These are phyloP conservation scores for Amphipoea lucens DNA, from an alignment of 2,888 invertebrate species.

Conservation along the genomic window DNA sequence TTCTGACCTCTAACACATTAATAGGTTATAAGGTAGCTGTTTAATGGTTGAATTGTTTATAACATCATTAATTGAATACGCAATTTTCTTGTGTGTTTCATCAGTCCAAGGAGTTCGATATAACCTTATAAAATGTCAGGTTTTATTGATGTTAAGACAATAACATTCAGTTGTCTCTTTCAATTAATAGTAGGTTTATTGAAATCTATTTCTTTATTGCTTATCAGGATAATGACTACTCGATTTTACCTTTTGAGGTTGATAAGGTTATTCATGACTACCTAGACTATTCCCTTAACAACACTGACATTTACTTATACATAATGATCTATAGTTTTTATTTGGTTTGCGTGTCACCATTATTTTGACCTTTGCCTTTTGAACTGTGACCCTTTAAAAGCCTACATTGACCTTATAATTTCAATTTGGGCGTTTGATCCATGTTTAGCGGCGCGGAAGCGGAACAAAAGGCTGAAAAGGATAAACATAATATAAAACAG, in stretches of 20 bases:
- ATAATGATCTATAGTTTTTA: neutral
- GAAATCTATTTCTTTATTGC: constrained; percentile 18
- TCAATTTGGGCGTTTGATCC: neutral
- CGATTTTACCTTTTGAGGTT: neutral
- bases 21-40: constrained; percentile 37
- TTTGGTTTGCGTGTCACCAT: constrained; percentile 1
- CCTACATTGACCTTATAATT: constrained; percentile 13
- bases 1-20: constrained; percentile 59
- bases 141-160: constrained; percentile 6
- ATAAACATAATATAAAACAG: neutral
- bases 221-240: neutral
- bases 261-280: neutral
- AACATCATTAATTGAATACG: constrained; percentile 37
- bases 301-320: neutral
- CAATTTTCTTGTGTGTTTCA: constrained; percentile 43
- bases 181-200: constrained; percentile 10
- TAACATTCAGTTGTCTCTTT: constrained; percentile 34
- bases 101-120: constrained; percentile 28
- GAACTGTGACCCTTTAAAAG: constrained; percentile 10
- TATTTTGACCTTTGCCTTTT: constrained; percentile 16
- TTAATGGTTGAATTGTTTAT: constrained; percentile 15
- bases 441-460: neutral
- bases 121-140: constrained; percentile 31
- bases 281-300: neutral
- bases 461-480: neutral